Base-by-base conservation (phyloP, 2,113 vertebrate species). In the Enhydra lutris region DNA sequence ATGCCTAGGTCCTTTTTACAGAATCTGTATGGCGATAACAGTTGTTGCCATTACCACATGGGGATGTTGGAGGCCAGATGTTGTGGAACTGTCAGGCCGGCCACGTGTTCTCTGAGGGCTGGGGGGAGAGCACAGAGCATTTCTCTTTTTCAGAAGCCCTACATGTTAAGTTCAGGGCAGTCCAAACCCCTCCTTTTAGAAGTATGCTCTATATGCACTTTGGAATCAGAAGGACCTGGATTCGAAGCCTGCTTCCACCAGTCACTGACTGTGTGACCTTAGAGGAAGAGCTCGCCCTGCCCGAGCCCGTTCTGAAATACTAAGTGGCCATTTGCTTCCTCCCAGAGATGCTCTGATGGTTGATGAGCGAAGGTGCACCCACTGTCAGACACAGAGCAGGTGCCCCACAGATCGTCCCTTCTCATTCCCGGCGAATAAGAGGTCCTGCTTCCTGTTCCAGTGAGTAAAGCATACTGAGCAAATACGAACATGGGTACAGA, bases 401-500 rank as follows among this genome's bases (percentile, higher is more conserved):
- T 10, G 2, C 26, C 26, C n/a, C 52, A 2, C 12, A 79, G 18
- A 31, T 11, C 5, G 0, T 20, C 6, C 18, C 7, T 24, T 45
- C 65, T 78, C 55, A 36, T 74, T 63, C 34, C 39, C 20, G 74
- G 34, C 34, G 2, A 47, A 11, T 42, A 24, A 47, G 69, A 14
- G 65, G 34, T 24, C n/a, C 50, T 20, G 12, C 20, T 14, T 81
- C 55, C 29, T 52, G 4, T 61, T 31, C 50, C 29, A 7, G 6
- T 18, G 23, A 26, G 15, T 10, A 26, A 20, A 15, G 26, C 2
- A 11, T 1, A 0, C 23, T 5, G 52, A 84, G 14, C 24, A 76
- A 24, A 26, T 7, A 10, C 6, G 18, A n/a, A 8, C 2, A 0
- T 9, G 18, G 50, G 10, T 7, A 1, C 2, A 50, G 55, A n/a